These are phyloP conservation scores for Delia radicum DNA, from an alignment of 1,140 invertebrate species.

Conservation along the genomic window DNA sequence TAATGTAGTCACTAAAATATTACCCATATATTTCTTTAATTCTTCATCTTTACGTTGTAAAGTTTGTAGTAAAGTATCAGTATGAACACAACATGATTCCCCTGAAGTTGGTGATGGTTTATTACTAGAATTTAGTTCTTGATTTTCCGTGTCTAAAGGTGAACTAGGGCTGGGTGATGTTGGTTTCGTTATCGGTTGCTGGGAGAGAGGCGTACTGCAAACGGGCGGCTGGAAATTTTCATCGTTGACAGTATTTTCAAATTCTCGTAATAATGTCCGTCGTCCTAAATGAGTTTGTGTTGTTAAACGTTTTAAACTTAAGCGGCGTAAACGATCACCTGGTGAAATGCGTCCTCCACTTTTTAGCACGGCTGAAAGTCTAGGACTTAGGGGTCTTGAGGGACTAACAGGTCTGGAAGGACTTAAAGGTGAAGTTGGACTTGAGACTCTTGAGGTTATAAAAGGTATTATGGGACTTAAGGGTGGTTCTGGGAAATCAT, in stretches of 20 bases:
- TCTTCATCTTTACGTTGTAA: conserved; percentile 14
- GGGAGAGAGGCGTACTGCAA: conserved; percentile 23
- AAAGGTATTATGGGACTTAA: conserved; percentile 33
- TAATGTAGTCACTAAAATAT: background rate
- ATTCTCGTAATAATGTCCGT: conserved; percentile 22
- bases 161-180: background rate
- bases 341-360: conserved; percentile 9
- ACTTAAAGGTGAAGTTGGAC: background rate
- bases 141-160: background rate
- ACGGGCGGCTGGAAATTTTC: conserved; percentile 17
- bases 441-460: background rate
- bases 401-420: background rate
- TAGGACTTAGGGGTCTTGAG: background rate
- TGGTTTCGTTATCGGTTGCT: background rate
- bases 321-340: conserved; percentile 6
- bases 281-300: background rate
- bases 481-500: conserved; percentile 28
- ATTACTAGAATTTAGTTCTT: background rate
- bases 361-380: background rate
- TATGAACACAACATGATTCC: background rate
- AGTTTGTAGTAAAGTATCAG: background rate
- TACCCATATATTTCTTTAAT: conserved; percentile 8
- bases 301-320: conserved; percentile 4
- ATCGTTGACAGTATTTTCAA: conserved; percentile 17
- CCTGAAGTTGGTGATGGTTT: background rate